phyloP scores from a whole-genome alignment of 2,797 vertebrate genomes.

The Myripristis murdjan region DNA sequence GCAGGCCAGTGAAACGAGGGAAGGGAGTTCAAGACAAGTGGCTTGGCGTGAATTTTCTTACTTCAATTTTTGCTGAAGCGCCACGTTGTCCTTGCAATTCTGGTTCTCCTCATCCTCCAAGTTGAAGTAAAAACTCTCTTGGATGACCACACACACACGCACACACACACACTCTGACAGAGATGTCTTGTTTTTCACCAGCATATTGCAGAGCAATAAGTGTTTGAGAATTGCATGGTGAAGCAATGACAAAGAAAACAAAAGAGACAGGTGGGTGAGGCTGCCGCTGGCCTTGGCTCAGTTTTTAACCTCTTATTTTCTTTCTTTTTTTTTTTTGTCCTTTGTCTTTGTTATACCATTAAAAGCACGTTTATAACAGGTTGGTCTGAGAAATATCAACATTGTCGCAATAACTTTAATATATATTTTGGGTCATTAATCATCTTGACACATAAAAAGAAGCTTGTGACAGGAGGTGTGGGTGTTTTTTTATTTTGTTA shows the following conservation, averaged over 20 bases:
- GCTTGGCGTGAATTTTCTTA: too few relatives aligned
- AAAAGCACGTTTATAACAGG: not conserved
- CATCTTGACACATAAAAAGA: too few relatives aligned
- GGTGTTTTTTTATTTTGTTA: not conserved
- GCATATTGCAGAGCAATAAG: conserved; percentile 48
- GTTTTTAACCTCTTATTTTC: conserved; percentile 9
- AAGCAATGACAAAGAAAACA: conserved; percentile 60
- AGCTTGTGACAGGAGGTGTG: not conserved
- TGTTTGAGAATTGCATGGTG: conserved; percentile 48
- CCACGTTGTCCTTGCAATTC: conserved; percentile 46
- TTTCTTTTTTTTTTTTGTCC: not conserved
- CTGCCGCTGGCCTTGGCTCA: conserved; percentile 4
- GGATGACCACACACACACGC: conserved; percentile 19
- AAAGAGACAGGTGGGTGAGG: conserved; percentile 63
- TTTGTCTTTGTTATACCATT: not conserved
- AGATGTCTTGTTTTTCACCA: conserved; percentile 57
- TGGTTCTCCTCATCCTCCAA: conserved; percentile 44
- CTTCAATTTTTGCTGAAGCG: conserved; percentile 20
- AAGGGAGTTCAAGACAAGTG: conserved; percentile 1
- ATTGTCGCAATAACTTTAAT: too few relatives aligned
- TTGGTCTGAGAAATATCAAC: too few relatives aligned
- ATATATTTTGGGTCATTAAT: too few relatives aligned
- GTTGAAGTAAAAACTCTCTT: conserved; percentile 48
- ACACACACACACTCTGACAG: conserved; percentile 18
- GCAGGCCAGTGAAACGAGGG: conserved; percentile 3